Evolutionary conservation across 2,113 vertebrate species (phyloP), one percentile per base, ranked within the genome.

Genomic region (Gadus chalcogrammus): DNA sequence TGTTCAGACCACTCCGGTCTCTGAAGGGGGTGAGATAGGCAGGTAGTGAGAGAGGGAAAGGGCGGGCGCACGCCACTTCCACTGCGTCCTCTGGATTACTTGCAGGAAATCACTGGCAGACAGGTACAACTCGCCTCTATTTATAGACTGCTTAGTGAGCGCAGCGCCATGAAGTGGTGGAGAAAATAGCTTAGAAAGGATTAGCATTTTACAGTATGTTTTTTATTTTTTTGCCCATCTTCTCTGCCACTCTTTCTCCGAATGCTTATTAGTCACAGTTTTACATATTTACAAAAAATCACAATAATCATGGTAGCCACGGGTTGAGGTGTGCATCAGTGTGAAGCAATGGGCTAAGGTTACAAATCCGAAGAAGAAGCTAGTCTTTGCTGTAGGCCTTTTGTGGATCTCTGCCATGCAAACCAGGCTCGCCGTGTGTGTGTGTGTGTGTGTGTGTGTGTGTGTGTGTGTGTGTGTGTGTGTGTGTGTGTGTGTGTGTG

Each of bases 121-220:
- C 82, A 71, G 85, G 79, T 86, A 61, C 78, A 81, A 83, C 82
- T 74, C 4, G 7, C 27, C 1, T 78, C 71, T 88, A 86, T 88
- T 87, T 88, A 83, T 81, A 85, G 82, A 64, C 64, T 65, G 64
- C 77, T 72, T 75, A 71, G 80, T 84, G 80, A 84, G 77, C 61
- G 74, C 79, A 81, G 56, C 79, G 85, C 82, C 64, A 73, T 9
- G 16, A 59, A 59, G 53, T 16, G 58, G 56, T 20, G 63, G 66
- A 73, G 65, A 67, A 79, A 75, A 74, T n/a, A 58, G 79, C 72
- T 84, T 78, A 68, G 56, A 71, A 65, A 66, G 73, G 79, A 85
- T 88, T 80, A 84, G 79, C 82, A 79, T 88, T 35, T 80, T 77
- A 55, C 69, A 75, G 42, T 48, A 48, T 48, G 42, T 48, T 67